These are phyloP conservation scores for Tachyglossus aculeatus DNA, from an alignment of 2,797 vertebrate species.

Conservation along the genomic window DNA sequence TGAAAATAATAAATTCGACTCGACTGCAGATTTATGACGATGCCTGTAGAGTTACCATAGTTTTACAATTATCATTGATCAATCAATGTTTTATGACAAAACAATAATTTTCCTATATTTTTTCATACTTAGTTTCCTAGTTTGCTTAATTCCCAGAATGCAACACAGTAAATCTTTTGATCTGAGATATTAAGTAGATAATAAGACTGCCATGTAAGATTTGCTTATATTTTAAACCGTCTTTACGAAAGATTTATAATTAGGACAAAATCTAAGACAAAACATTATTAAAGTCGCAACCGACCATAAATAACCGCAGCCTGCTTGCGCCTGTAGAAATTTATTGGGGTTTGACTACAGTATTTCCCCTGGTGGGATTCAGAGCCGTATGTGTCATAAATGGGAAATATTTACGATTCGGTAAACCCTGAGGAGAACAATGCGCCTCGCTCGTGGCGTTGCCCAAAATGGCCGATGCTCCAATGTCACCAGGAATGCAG, in stretches of 20 bases:
- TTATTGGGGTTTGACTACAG: constrained; percentile 66
- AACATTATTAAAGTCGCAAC: constrained; percentile 74
- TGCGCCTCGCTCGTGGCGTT: constrained; percentile 29
- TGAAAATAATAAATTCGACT: constrained; percentile 69
- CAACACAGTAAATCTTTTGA: constrained; percentile 68
- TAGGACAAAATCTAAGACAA: constrained; percentile 74
- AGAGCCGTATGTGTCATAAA: constrained; percentile 54
- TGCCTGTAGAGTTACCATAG: constrained; percentile 60
- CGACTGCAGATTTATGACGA: constrained; percentile 73
- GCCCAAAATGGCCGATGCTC: background rate
- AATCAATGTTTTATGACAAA: constrained; percentile 75
- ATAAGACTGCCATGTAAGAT: constrained; percentile 73
- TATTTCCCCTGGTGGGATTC: constrained; percentile 60
- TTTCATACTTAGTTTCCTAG: constrained; percentile 70
- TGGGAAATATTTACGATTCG: constrained; percentile 51
- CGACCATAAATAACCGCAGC: constrained; percentile 62
- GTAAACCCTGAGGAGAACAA: constrained; percentile 26
- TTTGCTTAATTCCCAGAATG: constrained; percentile 77
- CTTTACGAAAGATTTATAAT: constrained; percentile 75
- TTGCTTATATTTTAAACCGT: constrained; percentile 76
- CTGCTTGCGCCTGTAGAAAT: constrained; percentile 64
- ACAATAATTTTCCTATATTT: constrained; percentile 71
- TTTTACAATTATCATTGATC: constrained; percentile 79
- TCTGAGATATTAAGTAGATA: constrained; percentile 73
- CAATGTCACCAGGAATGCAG: background rate